Conservation (phyloP, 1,140 invertebrate species). For the Metaphire vulgaris region DNA sequence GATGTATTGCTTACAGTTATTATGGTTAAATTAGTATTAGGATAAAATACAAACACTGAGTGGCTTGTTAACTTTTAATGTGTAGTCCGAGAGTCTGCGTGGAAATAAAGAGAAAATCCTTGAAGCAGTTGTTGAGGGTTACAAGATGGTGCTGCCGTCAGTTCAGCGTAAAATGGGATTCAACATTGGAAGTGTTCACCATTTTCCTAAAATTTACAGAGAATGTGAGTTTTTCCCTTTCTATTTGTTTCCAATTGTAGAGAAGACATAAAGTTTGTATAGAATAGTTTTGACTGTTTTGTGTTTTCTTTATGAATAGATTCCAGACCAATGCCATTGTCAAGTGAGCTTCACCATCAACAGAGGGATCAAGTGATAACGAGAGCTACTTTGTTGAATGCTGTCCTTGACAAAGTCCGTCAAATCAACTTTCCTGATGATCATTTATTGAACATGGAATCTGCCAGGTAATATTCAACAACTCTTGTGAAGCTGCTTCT, state of each 20-base stretch:
- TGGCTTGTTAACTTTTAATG: background rate
- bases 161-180: slow-evolving; percentile 39
- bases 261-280: background rate
- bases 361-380: slow-evolving; percentile 35
- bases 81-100: background rate
- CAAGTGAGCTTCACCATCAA: slow-evolving; percentile 42
- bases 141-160: slow-evolving; percentile 41
- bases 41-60: too few species aligned
- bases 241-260: background rate
- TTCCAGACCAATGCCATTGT: slow-evolving; percentile 44
- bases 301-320: slow-evolving; percentile 37
- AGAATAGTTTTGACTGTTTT: slow-evolving; percentile 22
- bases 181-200: slow-evolving; percentile 21
- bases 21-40: too few species aligned
- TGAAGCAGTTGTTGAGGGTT: slow-evolving; percentile 46
- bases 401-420: slow-evolving; percentile 43
- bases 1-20: too few species aligned
- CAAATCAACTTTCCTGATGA: slow-evolving; percentile 27
- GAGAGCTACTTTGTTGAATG: slow-evolving; percentile 39
- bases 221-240: slow-evolving; percentile 34
- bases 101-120: background rate
- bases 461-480: too few species aligned
- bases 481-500: too few species aligned
- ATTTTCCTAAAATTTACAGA: slow-evolving; percentile 23
- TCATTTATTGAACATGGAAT: background rate